phyloP scores from a whole-genome alignment of 2,113 vertebrate genomes.

The Uria lomvia region DNA sequence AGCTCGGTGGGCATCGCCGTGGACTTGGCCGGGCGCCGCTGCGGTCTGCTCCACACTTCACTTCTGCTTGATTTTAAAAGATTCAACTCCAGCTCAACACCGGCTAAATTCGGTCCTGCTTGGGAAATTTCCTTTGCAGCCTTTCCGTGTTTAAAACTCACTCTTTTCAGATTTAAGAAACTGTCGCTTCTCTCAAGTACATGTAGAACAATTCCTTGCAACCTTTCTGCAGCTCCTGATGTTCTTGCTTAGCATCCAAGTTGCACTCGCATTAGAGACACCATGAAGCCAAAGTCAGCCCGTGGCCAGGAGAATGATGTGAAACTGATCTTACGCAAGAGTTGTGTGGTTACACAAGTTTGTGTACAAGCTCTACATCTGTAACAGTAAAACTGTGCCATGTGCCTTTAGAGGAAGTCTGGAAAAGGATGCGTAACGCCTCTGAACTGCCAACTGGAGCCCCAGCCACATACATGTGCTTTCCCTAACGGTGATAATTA shows the following conservation, averaged over 20 bases:
- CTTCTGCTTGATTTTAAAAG: background rate
- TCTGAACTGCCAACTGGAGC: background rate
- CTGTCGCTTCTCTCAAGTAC: background rate
- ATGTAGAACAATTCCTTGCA: background rate
- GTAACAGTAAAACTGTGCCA: accelerated
- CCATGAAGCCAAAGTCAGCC: background rate
- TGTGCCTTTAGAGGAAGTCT: background rate
- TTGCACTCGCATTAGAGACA: accelerated
- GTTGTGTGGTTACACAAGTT: background rate
- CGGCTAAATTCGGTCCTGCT: background rate
- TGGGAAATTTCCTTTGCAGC: background rate
- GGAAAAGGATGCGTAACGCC: background rate
- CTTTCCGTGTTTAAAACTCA: background rate
- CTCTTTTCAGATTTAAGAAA: background rate
- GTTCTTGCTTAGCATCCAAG: background rate
- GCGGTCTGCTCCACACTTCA: too few species aligned
- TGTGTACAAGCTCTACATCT: background rate
- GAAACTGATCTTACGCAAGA: background rate
- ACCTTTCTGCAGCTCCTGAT: background rate
- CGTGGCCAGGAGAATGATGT: background rate
- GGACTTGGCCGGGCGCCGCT: background rate
- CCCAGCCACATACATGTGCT: background rate
- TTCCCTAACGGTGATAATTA: background rate
- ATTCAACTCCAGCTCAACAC: accelerated
- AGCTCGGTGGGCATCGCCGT: background rate